Evolutionary conservation across 2,888 invertebrate species (phyloP), one percentile per base, ranked within the genome.

Genomic region (Tetragonula carbonaria): DNA sequence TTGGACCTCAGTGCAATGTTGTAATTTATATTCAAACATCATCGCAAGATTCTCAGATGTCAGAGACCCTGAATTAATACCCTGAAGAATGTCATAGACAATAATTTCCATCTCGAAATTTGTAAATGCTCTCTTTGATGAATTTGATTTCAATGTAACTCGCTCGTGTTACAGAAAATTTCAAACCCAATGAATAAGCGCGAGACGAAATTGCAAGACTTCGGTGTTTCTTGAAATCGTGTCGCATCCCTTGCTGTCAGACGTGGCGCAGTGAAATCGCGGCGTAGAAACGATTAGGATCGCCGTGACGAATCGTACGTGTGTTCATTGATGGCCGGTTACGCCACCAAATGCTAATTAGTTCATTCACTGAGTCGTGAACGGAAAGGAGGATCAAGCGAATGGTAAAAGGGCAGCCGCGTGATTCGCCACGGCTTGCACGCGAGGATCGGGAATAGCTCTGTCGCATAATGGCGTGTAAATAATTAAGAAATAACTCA

Each of bases 401-500:
- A 74, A 70, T 79, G 77, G 84, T 82, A n/a, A 85, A 88, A 89
- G 84, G 84, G 80, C 82, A 74, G 85, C 80, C 18, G 8, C 79
- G 75, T 87, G 87, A 90, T 90, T 90, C 76, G 85, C 53, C 83
- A 82, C 73, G 88, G 87, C 82, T 86, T 76, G 76, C 75, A 57
- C 77, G 80, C 84, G 78, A 84, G 84, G 82, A 89, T 87, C 85
- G 57, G n/a, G 86, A 90, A 88, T 85, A 85, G 86, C 82, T 80
- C 85, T 78, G 45, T 45, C 8, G 78, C 74, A 89, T 86, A 78
- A 86, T 89, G 89, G 86, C 88, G 88, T 85, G 88, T 91, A 87
- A 91, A 92, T 91, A 91, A 92, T 91, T 90, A 92, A 90, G 89
- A 90, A 92, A 92, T 88, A 86, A 85, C 80, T 78, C 78, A 28